These are phyloP conservation scores for Camelus bactrianus DNA, from an alignment of 2,113 vertebrate species.

Conservation along the genomic window DNA sequence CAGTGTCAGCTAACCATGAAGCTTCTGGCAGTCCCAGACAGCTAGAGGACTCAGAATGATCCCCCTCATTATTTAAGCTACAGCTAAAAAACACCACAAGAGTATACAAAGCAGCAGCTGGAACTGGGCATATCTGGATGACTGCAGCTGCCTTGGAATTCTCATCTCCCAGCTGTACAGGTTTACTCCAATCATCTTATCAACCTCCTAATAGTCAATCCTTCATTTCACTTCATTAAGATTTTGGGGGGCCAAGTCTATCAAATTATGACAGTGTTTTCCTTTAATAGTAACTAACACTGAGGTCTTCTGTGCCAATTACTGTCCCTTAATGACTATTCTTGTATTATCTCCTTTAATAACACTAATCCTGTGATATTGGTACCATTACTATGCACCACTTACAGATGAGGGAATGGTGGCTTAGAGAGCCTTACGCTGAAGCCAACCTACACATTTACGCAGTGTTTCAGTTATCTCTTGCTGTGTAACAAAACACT, in stretches of 20 bases:
- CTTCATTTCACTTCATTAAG: neutral
- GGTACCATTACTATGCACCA: neutral
- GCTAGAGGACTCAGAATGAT: neutral
- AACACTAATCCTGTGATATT: neutral
- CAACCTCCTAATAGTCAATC: neutral
- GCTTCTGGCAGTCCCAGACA: neutral
- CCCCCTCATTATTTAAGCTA: neutral
- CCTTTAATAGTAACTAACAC: constrained; percentile 20
- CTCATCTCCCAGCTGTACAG: neutral
- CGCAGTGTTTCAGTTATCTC: neutral
- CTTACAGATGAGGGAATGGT: neutral
- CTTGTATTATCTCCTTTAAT: neutral
- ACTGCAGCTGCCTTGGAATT: neutral
- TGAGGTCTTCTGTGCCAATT: neutral
- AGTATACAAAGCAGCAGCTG: neutral
- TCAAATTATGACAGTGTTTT: constrained; percentile 38
- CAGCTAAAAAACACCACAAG: neutral
- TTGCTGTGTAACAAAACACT: neutral
- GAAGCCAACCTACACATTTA: neutral
- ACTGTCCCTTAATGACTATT: neutral
- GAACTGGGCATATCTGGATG: neutral
- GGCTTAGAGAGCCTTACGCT: neutral
- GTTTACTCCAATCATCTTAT: neutral
- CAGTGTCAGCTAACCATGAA: neutral
- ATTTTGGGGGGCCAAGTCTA: constrained; percentile 21